Base-by-base conservation (phyloP, 1,140 invertebrate genomes). In the Drosophila grimshawi region DNA sequence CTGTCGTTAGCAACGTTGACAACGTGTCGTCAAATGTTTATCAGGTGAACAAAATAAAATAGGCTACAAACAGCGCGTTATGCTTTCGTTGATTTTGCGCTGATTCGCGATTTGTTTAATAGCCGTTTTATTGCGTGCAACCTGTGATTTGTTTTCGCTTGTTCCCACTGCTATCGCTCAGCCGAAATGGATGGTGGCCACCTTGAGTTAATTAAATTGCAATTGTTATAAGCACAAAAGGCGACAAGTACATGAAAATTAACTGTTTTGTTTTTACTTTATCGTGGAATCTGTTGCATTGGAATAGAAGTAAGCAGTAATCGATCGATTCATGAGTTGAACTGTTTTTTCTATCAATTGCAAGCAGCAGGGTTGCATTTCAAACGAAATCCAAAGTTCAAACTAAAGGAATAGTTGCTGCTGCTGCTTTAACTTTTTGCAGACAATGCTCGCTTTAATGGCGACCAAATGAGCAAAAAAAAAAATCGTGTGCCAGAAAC, bases 141-240 rank as follows among this genome's bases (percentile, higher is more conserved):
- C 81, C 76, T 64, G 72, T 72, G 72, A 83, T 80, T 82, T 65
- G 55, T 53, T 59, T 11, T 53, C 59, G 45, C 52, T 55, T 62
- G 29, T 33, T 51, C 5, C 19, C 51, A 4, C 19, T 33, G 6
- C 10, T 19, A 61, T 37, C 7, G 45, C 11, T 32, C 6, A 45
- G 39, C 32, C 29, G 3, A 10, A n/a, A 8, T 52, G 19, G 0
- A 19, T 19, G 19, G 19, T 19, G 60, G 6, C 37, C 32, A 73
- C 63, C 63, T 67, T 72, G 69, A 66, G 30, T 72, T 60, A 72
- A 67, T 72, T 67, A 33, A 72, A 46, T 67, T 67, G 63, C 48
- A 56, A 8, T 65, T 56, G 35, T 29, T 41, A 56, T 64, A 65
- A 41, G 39, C 35, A 45, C 32, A 30, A 33, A 46, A 19, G 19